Base-by-base conservation (phyloP, 2,888 invertebrate genomes). In the Heteromurus nitidus region DNA sequence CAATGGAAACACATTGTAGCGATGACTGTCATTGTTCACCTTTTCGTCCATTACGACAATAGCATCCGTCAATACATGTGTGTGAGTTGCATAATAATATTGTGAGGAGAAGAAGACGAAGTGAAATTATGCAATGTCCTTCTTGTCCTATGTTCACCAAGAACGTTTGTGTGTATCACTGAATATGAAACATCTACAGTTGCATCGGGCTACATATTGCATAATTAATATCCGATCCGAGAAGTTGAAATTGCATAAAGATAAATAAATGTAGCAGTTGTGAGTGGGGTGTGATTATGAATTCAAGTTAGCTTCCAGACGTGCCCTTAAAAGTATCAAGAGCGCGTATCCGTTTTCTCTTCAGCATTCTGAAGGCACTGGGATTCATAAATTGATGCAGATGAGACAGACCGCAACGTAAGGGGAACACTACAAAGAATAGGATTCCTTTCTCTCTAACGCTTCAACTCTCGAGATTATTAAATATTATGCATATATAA, bases 61-160 rank as follows among this genome's bases (percentile, higher is more conserved):
- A 36, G 36, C 36, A 36, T 36, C 36, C 36, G 13, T 36, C 36
- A 36, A 36, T 36, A 36, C 13, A 11, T 18, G 20, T 9, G 20
- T 50, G 50, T 50, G 50, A 50, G 50, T 50, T 50, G 50, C 50
- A 50, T 50, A 50, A 50, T 50, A 50, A 50, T 50, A 9, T 18
- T 2, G 2, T 50, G 20, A 3, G 20, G 20, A 5, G 36, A 36
- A 36, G n/a, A n/a, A 9, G 36, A 36, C 36, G 13, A 5, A 36
- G 13, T 36, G 13, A 13, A 36, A 36, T 36, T 36, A 13, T 36
- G 36, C 36, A 36, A 36, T 36, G 36, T 36, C 7, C 5, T 36
- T 9, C 13, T 36, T 13, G 36, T n/a, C n/a, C n/a, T n/a, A n/a
- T n/a, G n/a, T n/a, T n/a, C n/a, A n/a, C n/a, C n/a, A n/a, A n/a